Base-by-base conservation (phyloP, 2,888 invertebrate genomes). In the Pristionchus fissidentatus region DNA sequence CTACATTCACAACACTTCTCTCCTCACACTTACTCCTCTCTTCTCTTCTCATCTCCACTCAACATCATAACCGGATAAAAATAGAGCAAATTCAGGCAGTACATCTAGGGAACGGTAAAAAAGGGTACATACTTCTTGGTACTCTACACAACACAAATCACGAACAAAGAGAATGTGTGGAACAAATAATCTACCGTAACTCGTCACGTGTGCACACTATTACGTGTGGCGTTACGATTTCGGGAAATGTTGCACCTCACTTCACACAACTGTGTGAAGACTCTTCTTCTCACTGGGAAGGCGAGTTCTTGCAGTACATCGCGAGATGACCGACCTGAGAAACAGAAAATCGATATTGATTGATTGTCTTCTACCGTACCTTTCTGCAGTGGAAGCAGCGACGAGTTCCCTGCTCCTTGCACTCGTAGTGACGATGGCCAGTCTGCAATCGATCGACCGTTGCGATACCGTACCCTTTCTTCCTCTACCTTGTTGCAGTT, bases 371-470 rank as follows among this genome's bases (percentile, higher is more conserved):
- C 26, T 41, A 7, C 38, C 1, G 22, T 57, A 13, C 62, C 70
- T 77, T 77, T 46, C 49, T 46, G 75, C 75, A 77, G 29, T 77
- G 75, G 75, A 49, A 77, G 41, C 75, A 77, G 22, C 75, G 75
- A 77, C 75, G 75, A 49, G 49, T 49, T 13, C 49, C 75, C 75
- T 49, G 75, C 49, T 46, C 46, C 22, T 77, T 77, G 49, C 75
- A 77, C 75, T 77, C 75, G 49, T 26, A 77, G 22, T 46, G 49
- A 49, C 75, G 75, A 77, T 77, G 75, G 3, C 75, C 75, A 19
- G 29, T 32, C 75, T 77, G 75, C 22, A 77, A 49, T 75, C 49
- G 22, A 73, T 73, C 46, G 43, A 26, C 29, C 22, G 29, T 4
- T 73, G 26, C 29, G 19, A 35, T 70, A 29, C 55, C 55, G 7